A percentile compares a stretch with the other conserved stretches of the same genome.
Evolutionary conservation across 2,113 vertebrate species (phyloP).

Genomic region (Pedionomus torquatus): DNA sequence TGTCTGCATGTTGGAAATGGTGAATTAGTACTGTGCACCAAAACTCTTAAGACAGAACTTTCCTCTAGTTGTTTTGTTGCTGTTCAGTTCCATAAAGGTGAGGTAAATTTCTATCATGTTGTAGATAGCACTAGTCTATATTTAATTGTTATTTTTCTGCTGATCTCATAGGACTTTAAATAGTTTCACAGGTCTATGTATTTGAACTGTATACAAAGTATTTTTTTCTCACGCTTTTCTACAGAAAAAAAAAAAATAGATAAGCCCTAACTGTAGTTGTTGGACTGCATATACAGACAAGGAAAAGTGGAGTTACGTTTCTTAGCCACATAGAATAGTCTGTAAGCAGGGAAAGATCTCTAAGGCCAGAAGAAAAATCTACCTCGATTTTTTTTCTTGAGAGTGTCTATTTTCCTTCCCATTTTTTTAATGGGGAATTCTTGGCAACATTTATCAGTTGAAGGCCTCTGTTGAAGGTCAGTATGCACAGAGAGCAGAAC

Average conservation of each 20-base stretch:
- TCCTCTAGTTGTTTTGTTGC: background rate
- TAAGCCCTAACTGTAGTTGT: background rate
- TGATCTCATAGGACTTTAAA: background rate
- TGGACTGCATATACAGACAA: background rate
- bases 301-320: background rate
- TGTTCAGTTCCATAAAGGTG: background rate
- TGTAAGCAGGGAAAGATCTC: background rate
- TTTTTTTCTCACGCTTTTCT: background rate
- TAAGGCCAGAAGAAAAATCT: background rate
- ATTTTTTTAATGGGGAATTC: background rate
- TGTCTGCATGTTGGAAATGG: background rate
- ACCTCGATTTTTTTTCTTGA: background rate
- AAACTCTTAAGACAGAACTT: background rate
- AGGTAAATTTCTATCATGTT: background rate
- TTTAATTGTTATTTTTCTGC: background rate
- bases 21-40: background rate
- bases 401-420: background rate
- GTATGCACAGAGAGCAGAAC: background rate
- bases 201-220: background rate
- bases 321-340: background rate
- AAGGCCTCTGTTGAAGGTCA: background rate
- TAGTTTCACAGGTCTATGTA: background rate
- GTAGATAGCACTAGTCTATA: background rate
- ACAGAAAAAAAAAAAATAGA: background rate
- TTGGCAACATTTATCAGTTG: background rate